Evolutionary conservation across 2,888 invertebrate species (phyloP).

Genomic region (Hirtodrosophila trivittata): DNA sequence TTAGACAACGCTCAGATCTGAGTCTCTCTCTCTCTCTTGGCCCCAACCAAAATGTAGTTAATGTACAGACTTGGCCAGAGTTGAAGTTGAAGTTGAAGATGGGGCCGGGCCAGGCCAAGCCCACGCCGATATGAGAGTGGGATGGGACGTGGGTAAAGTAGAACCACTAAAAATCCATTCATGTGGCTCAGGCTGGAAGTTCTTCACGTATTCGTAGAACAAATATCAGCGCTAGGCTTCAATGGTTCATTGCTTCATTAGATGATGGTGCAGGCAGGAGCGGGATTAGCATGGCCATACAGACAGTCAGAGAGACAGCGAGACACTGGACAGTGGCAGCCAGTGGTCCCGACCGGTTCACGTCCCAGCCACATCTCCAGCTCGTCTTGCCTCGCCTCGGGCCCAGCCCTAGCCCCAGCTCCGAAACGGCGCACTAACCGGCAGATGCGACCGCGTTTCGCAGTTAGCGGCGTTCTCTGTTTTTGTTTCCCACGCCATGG

Average conservation of each 20-base stretch:
- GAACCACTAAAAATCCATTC: constrained; percentile 35
- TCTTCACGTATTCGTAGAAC: constrained; percentile 45
- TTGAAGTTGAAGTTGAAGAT: background rate
- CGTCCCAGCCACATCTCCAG: background rate
- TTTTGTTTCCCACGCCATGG: constrained; percentile 73
- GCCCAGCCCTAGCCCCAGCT: constrained; percentile 47
- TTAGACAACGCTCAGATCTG: constrained; percentile 55
- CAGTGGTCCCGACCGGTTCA: background rate
- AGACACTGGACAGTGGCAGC: background rate
- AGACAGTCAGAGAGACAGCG: no score
- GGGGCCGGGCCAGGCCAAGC: constrained; percentile 5
- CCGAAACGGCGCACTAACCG: constrained; percentile 44
- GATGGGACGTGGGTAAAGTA: background rate
- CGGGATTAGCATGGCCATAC: constrained; percentile 53
- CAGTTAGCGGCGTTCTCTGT: constrained; percentile 40
- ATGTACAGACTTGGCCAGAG: background rate
- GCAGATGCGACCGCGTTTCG: constrained; percentile 48
- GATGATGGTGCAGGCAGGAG: constrained; percentile 34
- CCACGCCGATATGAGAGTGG: background rate
- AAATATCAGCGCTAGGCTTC: constrained; percentile 58
- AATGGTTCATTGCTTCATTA: constrained; percentile 68
- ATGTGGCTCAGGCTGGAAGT: constrained; percentile 24
- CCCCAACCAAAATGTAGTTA: constrained; percentile 20
- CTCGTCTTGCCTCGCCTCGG: constrained; percentile 6
- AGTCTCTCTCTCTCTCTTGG: constrained; percentile 1